Evolutionary conservation across 2,888 invertebrate genomes (phyloP), one percentile per base, ranked within the genome.

Genomic region (Heliconius aoede): DNA sequence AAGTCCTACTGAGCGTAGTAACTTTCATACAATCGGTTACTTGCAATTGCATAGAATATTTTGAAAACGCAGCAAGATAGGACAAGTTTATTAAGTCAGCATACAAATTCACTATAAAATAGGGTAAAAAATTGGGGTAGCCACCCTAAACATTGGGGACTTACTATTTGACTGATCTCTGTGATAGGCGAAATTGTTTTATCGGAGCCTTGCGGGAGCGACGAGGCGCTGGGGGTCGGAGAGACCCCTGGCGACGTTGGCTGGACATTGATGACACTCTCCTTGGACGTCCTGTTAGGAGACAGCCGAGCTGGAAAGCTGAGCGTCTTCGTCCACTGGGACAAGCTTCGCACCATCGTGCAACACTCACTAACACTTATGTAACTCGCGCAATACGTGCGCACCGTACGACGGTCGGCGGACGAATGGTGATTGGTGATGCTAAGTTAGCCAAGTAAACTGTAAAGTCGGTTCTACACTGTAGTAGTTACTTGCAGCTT

Each of bases 271-370:
- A 95, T 94, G 81, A 95, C 95, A 91, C 95, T 95, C 88, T 97
- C 97, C 92, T 97, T 97, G 61, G 96, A 96, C 76, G 96, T 96
- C 86, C 97, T 96, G 89, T 97, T 97, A 24, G 97, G 97, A 78
- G 97, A 97, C 87, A 97, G 95, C 91, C 98, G 95, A 86, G 97
- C 96, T 80, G 98, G 98, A 91, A 98, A 98, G 95, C 97, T 98
- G 89, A 98, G 95, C 84, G 97, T 98, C 95, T 98, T 98, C 92
- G 97, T 98, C 98, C 98, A 98, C 95, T 97, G 97, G 80, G 97
- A 96, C 87, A 98, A 95, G 95, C 97, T 97, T 85, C 98, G 97
- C 92, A 97, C 98, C 98, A 98, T 98, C 88, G 92, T 92, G 89
- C 93, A 93, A 65, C 65, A 65, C 65, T 92, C 92, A 89, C 90